A percentile compares a stretch with the other conserved stretches of the same genome.
These are phyloP conservation scores for Lepidochrysops patricia DNA, from an alignment of 2,888 invertebrate genomes.

Conservation along the genomic window DNA sequence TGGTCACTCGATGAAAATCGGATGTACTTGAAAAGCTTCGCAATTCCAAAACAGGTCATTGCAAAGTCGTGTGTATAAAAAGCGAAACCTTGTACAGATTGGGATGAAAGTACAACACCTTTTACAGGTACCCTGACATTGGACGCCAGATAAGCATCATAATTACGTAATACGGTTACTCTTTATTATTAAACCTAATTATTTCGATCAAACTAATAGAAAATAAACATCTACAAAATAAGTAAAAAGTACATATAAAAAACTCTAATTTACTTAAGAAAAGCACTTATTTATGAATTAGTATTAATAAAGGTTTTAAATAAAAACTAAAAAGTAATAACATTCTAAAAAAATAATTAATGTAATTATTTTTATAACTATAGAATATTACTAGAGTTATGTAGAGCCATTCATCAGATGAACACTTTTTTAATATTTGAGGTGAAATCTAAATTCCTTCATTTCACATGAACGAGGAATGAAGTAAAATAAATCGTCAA, in stretches of 20 bases:
- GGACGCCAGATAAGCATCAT: constrained; percentile 15
- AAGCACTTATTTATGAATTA: no score
- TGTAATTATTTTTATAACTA: no score
- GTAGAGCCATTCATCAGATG: not conserved
- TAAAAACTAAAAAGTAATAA: no score
- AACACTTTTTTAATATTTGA: not conserved
- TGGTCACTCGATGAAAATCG: not conserved
- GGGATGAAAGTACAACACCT: constrained; percentile 25
- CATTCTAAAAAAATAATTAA: no score
- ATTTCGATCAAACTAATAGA: no score
- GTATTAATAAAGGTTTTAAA: no score
- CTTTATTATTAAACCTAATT: no score
- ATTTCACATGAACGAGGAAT: constrained; percentile 2
- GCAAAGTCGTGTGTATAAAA: not conserved
- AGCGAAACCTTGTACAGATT: constrained; percentile 3
- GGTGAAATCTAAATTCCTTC: constrained; percentile 8
- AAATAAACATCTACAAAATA: no score
- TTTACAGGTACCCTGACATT: constrained; percentile 22
- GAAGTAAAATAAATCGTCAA: not conserved
- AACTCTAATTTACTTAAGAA: no score
- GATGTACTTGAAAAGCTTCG: not conserved
- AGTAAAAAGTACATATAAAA: no score
- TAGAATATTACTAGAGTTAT: not conserved
- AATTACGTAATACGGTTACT: constrained; percentile 14
- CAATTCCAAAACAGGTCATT: not conserved